Evolutionary conservation across 1,140 invertebrate species (phyloP).

Genomic region (Monomorium pharaonis): DNA sequence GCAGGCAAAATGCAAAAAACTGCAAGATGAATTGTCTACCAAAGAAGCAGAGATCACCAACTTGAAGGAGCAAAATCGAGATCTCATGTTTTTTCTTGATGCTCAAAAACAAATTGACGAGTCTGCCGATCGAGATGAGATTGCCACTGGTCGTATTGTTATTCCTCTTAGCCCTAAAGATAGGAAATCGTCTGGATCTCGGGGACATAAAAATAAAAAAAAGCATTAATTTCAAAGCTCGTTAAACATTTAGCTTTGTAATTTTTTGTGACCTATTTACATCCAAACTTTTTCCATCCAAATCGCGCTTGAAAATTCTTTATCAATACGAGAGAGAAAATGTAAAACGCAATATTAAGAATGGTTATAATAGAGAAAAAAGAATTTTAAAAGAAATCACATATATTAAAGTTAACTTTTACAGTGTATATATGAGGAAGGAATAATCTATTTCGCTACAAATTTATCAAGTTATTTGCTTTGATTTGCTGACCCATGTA

Average conservation of each 20-base stretch:
- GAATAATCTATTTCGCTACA: not conserved
- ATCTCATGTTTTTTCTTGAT: slow-evolving; percentile 98
- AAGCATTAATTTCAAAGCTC: slow-evolving; percentile 44
- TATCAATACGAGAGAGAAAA: not conserved
- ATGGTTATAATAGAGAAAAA: not conserved
- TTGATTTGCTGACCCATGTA: not conserved
- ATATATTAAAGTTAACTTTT: not conserved
- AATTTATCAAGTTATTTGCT: not conserved
- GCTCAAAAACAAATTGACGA: slow-evolving; percentile 90
- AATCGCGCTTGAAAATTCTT: no score
- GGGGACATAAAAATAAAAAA: slow-evolving; percentile 58
- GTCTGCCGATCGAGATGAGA: slow-evolving; percentile 88
- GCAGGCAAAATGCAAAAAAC: slow-evolving; percentile 88
- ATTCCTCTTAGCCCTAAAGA: slow-evolving; percentile 75
- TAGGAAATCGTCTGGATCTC: slow-evolving; percentile 55
- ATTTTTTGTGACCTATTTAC: not conserved
- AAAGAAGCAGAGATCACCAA: slow-evolving; percentile 92
- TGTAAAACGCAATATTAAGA: not conserved
- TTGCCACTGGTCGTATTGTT: slow-evolving; percentile 89
- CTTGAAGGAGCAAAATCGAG: slow-evolving; percentile 95
- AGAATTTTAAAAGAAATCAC: not conserved
- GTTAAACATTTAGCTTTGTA: slow-evolving; percentile 19
- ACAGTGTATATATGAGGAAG: not conserved
- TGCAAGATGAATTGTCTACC: slow-evolving; percentile 87
- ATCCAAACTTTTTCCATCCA: not conserved